phyloP scores from a whole-genome alignment of 2,888 invertebrate genomes.

The Euplexia lucipara region DNA sequence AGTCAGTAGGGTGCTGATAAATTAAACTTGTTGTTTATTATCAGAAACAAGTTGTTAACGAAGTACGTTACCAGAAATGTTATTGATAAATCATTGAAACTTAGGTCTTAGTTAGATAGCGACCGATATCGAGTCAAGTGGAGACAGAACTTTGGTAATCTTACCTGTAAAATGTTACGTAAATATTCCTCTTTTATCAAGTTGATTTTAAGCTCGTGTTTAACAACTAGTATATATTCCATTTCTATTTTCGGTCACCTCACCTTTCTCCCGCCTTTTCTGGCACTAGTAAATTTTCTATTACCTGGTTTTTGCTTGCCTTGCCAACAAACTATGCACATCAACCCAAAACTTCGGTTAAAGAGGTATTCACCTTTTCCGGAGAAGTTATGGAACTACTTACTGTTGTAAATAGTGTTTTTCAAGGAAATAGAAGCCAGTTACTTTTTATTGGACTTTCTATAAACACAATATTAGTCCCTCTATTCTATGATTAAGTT shows the following conservation, averaged over 20 bases:
- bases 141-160: constrained; percentile 23
- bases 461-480: constrained; percentile 3
- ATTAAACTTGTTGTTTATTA: constrained; percentile 62
- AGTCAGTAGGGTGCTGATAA: constrained; percentile 62
- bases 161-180: constrained; percentile 15
- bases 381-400: constrained; percentile 30
- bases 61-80: constrained; percentile 43
- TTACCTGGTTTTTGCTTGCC: constrained; percentile 27
- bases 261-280: constrained; percentile 8
- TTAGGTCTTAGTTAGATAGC: constrained; percentile 33
- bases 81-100: constrained; percentile 58
- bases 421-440: neutral
- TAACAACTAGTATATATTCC: constrained; percentile 16
- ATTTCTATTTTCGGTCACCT: constrained; percentile 12
- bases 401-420: constrained; percentile 15
- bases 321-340: constrained; percentile 40
- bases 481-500: neutral
- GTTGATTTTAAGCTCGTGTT: constrained; percentile 8
- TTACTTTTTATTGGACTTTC: constrained; percentile 27
- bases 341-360: constrained; percentile 30
- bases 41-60: constrained; percentile 53
- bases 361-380: constrained; percentile 17
- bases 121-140: constrained; percentile 19
- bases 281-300: constrained; percentile 25
- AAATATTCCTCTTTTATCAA: constrained; percentile 12